phyloP scores from a whole-genome alignment of 2,113 vertebrate species.

The Gopherus flavomarginatus region DNA sequence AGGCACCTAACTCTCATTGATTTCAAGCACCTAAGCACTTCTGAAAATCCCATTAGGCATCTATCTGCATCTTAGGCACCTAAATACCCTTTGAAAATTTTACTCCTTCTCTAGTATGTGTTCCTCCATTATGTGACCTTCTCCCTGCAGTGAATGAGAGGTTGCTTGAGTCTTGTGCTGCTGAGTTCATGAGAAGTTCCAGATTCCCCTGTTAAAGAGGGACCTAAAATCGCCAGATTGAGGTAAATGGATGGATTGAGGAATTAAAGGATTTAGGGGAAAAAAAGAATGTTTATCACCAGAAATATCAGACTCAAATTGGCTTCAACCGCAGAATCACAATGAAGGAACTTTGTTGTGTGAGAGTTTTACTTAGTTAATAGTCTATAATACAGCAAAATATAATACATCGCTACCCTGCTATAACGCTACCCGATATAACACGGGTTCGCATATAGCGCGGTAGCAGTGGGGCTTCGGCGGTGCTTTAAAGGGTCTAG shows the following conservation, averaged over 20 bases:
- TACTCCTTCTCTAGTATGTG: not conserved
- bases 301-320: not conserved
- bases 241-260: not conserved
- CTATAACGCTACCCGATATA: no score
- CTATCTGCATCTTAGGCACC: not conserved
- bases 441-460: no score
- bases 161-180: not conserved
- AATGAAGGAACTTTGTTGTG: not conserved
- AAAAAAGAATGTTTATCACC: no score
- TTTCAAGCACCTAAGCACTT: conserved; percentile 7
- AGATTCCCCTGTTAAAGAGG: not conserved
- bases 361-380: not conserved
- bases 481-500: no score
- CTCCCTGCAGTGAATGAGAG: not conserved
- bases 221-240: not conserved
- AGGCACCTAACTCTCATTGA: not conserved
- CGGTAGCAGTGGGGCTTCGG: no score
- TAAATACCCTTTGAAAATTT: not conserved
- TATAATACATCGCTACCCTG: not conserved
- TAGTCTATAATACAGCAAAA: not conserved
- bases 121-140: not conserved
- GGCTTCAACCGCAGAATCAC: not conserved
- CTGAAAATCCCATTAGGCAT: not conserved
- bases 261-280: no score
- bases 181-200: not conserved